These are phyloP conservation scores for Silurus asotus DNA, from an alignment of 2,113 vertebrate species.

Conservation along the genomic window DNA sequence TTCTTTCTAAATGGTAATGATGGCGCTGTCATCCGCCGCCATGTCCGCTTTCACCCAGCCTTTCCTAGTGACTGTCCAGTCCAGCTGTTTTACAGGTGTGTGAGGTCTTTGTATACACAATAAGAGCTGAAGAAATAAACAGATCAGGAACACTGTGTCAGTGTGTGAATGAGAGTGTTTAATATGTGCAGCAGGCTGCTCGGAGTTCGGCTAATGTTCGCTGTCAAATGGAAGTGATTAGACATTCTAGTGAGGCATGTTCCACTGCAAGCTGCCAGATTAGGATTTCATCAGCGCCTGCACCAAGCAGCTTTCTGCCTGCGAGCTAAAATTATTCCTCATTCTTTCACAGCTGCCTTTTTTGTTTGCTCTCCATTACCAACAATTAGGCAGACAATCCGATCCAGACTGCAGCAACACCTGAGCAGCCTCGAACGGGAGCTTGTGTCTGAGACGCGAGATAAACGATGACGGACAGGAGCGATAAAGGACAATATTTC, in stretches of 20 bases:
- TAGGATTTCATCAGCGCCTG: conserved; percentile 31
- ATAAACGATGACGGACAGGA: background rate
- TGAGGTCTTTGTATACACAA: background rate
- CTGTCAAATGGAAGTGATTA: conserved; percentile 45
- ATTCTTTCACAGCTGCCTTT: conserved; percentile 35
- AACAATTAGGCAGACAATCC: conserved; percentile 30
- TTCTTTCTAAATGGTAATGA: background rate
- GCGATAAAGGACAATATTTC: background rate
- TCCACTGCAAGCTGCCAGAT: conserved; percentile 39
- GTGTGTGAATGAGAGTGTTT: background rate
- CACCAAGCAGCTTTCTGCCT: conserved; percentile 33
- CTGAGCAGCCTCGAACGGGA: conserved; percentile 13
- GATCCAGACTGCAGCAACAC: conserved; percentile 32
- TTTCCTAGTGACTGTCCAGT: background rate
- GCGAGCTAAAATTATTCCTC: conserved; percentile 33
- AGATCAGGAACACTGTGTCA: too few species aligned
- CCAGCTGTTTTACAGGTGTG: background rate
- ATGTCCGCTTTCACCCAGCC: background rate
- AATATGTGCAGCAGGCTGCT: background rate
- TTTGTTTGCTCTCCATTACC: conserved; percentile 40
- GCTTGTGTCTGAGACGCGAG: background rate
- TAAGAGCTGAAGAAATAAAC: background rate
- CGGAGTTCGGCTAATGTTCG: conserved; percentile 12
- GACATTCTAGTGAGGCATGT: conserved; percentile 33
- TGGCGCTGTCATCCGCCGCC: background rate